Percentiles rank a stretch among this genome's conserved stretches.
phyloP scores from a whole-genome alignment of 2,797 vertebrate species.

The Streptopelia turtur region DNA sequence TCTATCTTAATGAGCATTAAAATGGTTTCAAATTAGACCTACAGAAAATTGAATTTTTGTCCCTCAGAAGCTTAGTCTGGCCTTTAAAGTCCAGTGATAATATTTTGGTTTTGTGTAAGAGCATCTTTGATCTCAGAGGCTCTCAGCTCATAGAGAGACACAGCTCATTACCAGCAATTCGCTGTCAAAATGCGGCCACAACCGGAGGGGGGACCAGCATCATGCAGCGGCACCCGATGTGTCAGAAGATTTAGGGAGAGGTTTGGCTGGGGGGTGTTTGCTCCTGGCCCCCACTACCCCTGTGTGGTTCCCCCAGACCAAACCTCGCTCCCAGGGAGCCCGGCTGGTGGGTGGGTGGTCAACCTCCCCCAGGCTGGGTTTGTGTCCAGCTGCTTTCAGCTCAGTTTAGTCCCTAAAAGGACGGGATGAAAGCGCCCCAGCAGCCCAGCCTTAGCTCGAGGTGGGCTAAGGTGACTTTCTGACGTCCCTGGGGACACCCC shows the following conservation, averaged over 20 bases:
- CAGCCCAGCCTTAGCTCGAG: neutral
- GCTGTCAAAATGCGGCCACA: neutral
- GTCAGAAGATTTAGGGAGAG: neutral
- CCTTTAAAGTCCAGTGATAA: slow-evolving; percentile 14
- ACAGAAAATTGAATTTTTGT: slow-evolving; percentile 27
- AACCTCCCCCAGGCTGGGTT: neutral
- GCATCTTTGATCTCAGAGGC: neutral
- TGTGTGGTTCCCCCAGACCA: accelerated
- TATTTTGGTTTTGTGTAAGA: neutral
- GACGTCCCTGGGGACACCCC: accelerated
- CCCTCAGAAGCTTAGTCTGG: neutral
- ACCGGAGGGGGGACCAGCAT: neutral
- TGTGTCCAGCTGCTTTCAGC: neutral
- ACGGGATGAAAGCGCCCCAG: neutral
- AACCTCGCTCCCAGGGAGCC: neutral
- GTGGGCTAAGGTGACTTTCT: accelerated
- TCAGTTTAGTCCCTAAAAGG: neutral
- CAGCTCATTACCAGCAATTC: neutral
- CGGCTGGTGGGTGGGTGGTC: neutral
- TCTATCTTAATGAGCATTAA: slow-evolving; percentile 36
- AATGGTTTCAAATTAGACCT: slow-evolving; percentile 39
- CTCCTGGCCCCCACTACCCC: neutral
- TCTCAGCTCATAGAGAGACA: neutral
- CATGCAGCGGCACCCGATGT: accelerated
- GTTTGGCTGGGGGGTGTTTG: neutral